Evolutionary conservation across 2,113 vertebrate species (phyloP).

Genomic region (Nothoprocta pentlandii): DNA sequence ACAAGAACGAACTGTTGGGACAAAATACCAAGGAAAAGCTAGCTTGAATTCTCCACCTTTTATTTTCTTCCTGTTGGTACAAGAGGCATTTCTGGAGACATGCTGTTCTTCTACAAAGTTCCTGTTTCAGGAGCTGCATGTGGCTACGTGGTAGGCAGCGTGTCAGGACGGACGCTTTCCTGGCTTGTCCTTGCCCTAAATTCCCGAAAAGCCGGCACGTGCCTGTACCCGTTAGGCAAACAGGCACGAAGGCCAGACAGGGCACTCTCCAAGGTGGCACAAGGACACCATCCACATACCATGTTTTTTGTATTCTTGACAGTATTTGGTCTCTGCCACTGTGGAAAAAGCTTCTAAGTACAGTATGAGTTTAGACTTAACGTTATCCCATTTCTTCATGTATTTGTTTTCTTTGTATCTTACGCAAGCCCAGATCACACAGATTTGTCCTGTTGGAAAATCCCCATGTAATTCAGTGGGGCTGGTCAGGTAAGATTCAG

Average conservation of each 20-base stretch:
- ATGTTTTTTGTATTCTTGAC: neutral
- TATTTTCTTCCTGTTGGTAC: neutral
- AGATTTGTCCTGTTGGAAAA: neutral
- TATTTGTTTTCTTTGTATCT: neutral
- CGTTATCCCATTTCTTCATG: neutral
- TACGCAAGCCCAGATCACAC: neutral
- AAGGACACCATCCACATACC: neutral
- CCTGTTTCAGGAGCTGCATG: neutral
- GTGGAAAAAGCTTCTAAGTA: neutral
- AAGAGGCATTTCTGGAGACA: neutral
- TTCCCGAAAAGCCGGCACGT: constrained; percentile 38
- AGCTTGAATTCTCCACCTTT: neutral
- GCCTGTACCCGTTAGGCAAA: neutral
- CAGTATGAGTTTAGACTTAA: neutral
- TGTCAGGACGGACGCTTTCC: neutral
- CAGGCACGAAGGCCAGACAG: neutral
- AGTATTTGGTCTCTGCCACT: neutral
- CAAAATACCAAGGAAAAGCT: neutral
- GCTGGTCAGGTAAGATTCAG: neutral
- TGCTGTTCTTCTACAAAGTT: neutral
- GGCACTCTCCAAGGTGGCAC: neutral
- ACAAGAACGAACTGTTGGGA: neutral
- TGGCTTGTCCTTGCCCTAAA: constrained; percentile 17
- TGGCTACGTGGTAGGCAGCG: neutral
- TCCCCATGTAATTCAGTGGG: neutral